Base-by-base conservation (phyloP, 2,113 vertebrate genomes). In the Pavo muticus region DNA sequence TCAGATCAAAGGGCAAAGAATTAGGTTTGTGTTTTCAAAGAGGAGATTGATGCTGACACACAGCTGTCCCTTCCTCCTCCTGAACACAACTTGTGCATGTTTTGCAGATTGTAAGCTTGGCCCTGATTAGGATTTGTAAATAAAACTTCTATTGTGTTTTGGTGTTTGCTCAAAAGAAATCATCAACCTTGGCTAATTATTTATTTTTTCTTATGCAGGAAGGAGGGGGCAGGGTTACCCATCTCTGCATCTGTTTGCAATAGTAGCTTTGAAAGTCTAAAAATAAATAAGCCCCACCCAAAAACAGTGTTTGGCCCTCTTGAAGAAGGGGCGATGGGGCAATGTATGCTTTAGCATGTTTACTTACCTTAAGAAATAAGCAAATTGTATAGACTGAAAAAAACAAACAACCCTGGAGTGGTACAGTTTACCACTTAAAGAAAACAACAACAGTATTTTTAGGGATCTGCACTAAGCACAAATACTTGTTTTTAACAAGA, bases 51-150 rank as follows among this genome's bases (percentile, higher is more conserved):
- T 97, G 88, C 76, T 91, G 95, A 95, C 75, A 69, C 88, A 85
- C 93, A 96, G 92, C 92, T 97, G 94, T 97, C 94, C 91, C 91
- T 95, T 95, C 61, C 67, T 93, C 79, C 85, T 96, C 67, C 93
- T 71, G 77, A 95, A 85, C 87, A 89, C 71, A 96, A 83, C 29
- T 78, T 70, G 63, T 29, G 74, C 95, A 92, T 93, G 73, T 91
- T 97, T 96, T 97, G 93, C 96, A 97, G 96, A 94, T 94, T 97
- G 93, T 59, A 83, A 94, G 72, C 77, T 94, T 96, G 91, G 95
- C 91, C 72, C 29, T 88, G 56, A 56, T 80, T 54, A 93, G 48
- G 67, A 88, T 80, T 94, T 92, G 94, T 92, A 97, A 97, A 97
- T 95, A 97, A 96, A 96, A 93, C 60, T 93, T 84, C 52, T 70